Base-by-base conservation (phyloP, 2,888 invertebrate genomes). In the Rhopalosiphum nymphaeae region DNA sequence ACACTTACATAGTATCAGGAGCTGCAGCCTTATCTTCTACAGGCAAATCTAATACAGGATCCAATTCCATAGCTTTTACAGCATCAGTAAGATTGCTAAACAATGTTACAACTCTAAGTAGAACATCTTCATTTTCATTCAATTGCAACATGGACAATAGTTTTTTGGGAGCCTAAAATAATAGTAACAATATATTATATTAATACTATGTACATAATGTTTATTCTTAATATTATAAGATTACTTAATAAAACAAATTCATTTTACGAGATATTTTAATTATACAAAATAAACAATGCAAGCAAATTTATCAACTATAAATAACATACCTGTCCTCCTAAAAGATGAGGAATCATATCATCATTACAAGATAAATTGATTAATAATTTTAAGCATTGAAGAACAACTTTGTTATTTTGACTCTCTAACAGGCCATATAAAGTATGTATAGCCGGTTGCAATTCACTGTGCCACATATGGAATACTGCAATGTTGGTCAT, bases 331-430 rank as follows among this genome's bases (percentile, higher is more conserved):
- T 97, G 96, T 86, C 97, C 96, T 94, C 97, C 97, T 90, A 97
- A 95, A 78, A 97, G 95, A 95, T 96, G 96, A 16, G 97, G 97
- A 89, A 97, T 96, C 96, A 97, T 96, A 94, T 96, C 96, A 95
- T 96, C 96, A 95, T 97, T 97, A 95, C 96, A 96, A 25, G 97
- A 96, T 11, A 97, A 95, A 95, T 97, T 97, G 93, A 97, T 96
- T 86, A 97, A 96, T 57, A 97, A 96, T 95, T 96, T 96, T 44
- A 97, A 95, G 4, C 97, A 96, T 95, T 97, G 96, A 42, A 96
- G 95, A 95, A 96, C 96, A 44, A 96, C 95, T 42, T 96, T 96
- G 13, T 95, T 95, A 91, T 95, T 96, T 29, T 95, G 95, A 89
- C 95, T 95, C 95, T 96, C 96, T 61, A 97, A 95, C 44, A 96